Evolutionary conservation across 2,888 invertebrate genomes (phyloP).

Genomic region (Bedellia somnulentella): DNA sequence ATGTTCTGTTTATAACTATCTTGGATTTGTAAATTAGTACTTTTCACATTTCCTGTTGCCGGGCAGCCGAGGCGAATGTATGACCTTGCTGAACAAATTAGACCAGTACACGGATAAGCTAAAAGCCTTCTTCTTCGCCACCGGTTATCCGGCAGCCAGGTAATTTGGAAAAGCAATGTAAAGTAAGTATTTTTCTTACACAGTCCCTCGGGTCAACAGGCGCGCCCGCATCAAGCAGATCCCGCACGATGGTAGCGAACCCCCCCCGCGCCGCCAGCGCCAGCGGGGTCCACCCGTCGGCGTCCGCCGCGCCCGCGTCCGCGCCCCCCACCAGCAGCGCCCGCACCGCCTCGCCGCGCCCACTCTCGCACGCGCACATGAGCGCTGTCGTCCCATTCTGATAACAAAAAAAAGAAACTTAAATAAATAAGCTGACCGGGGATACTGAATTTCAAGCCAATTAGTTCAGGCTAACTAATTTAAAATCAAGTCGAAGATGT

Average conservation of each 20-base stretch:
- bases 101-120: too few species aligned
- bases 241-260: conserved; percentile 75
- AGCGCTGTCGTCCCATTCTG: conserved; percentile 93
- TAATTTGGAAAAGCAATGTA: too few species aligned
- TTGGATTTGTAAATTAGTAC: too few species aligned
- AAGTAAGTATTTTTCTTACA: conserved; percentile 62
- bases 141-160: too few species aligned
- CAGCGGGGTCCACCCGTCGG: conserved; percentile 91
- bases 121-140: too few species aligned
- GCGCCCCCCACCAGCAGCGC: conserved; percentile 88
- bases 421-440: background rate
- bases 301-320: conserved; percentile 88
- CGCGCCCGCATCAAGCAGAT: conserved; percentile 83
- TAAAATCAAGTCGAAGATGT: too few species aligned
- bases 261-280: conserved; percentile 91
- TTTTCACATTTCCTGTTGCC: too few species aligned
- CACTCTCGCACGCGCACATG: conserved; percentile 87
- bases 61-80: too few species aligned
- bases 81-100: too few species aligned
- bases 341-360: conserved; percentile 80
- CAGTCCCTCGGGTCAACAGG: conserved; percentile 85
- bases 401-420: conserved; percentile 12
- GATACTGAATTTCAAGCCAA: too few species aligned
- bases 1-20: too few species aligned
- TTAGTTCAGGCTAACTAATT: too few species aligned